Evolutionary conservation across 2,113 vertebrate species (phyloP).

Genomic region (Pygoscelis adeliae): DNA sequence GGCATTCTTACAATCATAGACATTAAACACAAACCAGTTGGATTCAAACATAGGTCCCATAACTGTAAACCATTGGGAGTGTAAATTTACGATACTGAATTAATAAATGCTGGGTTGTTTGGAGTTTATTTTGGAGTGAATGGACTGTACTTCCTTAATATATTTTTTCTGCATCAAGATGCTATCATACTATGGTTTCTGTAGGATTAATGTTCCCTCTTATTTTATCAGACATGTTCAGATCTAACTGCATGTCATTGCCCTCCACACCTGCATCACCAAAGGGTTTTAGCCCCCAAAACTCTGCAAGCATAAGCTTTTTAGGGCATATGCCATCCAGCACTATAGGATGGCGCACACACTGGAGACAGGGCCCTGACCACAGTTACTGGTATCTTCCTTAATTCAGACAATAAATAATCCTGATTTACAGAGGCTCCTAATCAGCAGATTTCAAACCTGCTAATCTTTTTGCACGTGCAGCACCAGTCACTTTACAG

Average conservation of each 20-base stretch:
- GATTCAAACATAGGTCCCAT: neutral
- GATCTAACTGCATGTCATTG: neutral
- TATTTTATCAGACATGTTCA: neutral
- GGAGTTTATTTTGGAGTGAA: neutral
- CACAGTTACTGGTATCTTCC: neutral
- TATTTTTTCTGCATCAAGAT: neutral
- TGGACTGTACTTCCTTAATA: neutral
- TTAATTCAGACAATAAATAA: neutral
- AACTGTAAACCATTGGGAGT: neutral
- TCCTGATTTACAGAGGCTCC: neutral
- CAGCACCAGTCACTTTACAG: neutral
- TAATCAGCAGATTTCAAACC: neutral
- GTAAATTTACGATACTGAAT: neutral
- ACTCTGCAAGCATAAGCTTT: neutral
- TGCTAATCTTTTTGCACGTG: neutral
- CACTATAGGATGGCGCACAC: rapidly evolving
- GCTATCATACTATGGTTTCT: neutral
- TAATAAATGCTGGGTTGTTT: neutral
- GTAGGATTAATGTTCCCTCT: neutral
- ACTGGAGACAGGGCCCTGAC: neutral
- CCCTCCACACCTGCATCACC: neutral
- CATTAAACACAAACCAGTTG: neutral
- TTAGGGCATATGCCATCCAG: neutral
- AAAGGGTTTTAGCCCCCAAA: neutral
- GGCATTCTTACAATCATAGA: neutral